Conservation (phyloP, 2,113 vertebrate genomes). For the Picathartes gymnocephalus region DNA sequence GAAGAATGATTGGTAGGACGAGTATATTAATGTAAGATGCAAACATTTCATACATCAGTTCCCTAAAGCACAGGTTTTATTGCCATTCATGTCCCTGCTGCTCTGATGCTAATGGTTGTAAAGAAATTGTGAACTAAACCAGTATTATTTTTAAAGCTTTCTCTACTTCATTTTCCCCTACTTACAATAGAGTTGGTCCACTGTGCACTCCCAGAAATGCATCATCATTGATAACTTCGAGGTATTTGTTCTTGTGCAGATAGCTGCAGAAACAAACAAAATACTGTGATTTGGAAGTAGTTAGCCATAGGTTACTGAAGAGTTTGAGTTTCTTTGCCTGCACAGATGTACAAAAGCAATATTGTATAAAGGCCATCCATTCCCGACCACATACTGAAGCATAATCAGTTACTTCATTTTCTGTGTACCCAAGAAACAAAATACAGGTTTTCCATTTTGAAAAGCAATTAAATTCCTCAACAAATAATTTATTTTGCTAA, state of each 20-base stretch:
- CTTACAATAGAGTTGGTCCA: slow-evolving; percentile 91
- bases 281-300: neutral
- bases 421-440: neutral
- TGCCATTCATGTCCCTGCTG: neutral
- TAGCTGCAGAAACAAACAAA: slow-evolving; percentile 76
- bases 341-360: neutral
- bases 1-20: neutral
- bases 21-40: neutral
- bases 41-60: neutral
- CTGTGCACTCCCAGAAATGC: slow-evolving; percentile 85
- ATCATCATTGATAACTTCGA: slow-evolving; percentile 83
- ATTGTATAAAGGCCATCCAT: neutral
- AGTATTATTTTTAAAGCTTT: neutral
- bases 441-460: neutral
- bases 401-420: neutral
- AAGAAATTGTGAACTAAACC: neutral
- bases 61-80: neutral
- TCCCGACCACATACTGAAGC: neutral
- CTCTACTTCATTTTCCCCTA: slow-evolving; percentile 41
- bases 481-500: neutral
- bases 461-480: neutral
- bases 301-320: neutral
- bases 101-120: neutral
- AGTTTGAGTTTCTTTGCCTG: neutral
- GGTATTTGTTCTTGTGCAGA: slow-evolving; percentile 88